These are phyloP conservation scores for Cirrhinus mrigala DNA, from an alignment of 2,797 vertebrate genomes.

Conservation along the genomic window DNA sequence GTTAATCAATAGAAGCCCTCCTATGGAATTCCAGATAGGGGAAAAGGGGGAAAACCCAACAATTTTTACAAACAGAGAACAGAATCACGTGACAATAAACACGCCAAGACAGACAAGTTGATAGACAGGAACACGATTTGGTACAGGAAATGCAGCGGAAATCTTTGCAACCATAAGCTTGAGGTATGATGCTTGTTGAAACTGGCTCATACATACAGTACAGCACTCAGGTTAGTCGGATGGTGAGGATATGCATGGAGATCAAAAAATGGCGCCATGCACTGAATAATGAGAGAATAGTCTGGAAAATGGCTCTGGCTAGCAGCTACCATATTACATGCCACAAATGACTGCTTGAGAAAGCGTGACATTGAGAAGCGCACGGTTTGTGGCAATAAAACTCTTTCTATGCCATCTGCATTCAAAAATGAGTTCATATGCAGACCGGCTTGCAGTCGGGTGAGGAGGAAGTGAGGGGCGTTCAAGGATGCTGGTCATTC, in stretches of 20 bases:
- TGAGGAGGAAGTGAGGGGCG: slow-evolving; percentile 47
- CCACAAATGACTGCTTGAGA: slow-evolving; percentile 71
- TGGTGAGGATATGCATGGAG: slow-evolving; percentile 67
- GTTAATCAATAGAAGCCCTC: slow-evolving; percentile 73
- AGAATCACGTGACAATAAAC: slow-evolving; percentile 89
- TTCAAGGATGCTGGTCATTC: slow-evolving; percentile 54
- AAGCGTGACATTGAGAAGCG: slow-evolving; percentile 71
- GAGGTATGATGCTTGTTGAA: slow-evolving; percentile 66
- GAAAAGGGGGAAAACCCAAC: slow-evolving; percentile 71
- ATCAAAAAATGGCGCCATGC: slow-evolving; percentile 58
- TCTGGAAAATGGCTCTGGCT: slow-evolving; percentile 61
- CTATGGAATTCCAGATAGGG: slow-evolving; percentile 82
- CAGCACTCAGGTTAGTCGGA: slow-evolving; percentile 76
- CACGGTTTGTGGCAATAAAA: slow-evolving; percentile 85
- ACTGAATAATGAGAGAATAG: slow-evolving; percentile 48
- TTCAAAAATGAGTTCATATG: slow-evolving; percentile 59
- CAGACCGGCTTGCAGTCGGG: slow-evolving; percentile 47
- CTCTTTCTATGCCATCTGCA: slow-evolving; percentile 90
- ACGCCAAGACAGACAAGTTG: slow-evolving; percentile 75
- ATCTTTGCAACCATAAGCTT: slow-evolving; percentile 66
- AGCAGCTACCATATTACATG: slow-evolving; percentile 77
- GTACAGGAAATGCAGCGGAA: slow-evolving; percentile 71
- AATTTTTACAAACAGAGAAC: slow-evolving; percentile 90
- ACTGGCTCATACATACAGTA: slow-evolving; percentile 72
- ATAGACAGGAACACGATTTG: slow-evolving; percentile 72